These are phyloP conservation scores for Sinelater perroti DNA, from an alignment of 2,888 invertebrate genomes.

Conservation along the genomic window DNA sequence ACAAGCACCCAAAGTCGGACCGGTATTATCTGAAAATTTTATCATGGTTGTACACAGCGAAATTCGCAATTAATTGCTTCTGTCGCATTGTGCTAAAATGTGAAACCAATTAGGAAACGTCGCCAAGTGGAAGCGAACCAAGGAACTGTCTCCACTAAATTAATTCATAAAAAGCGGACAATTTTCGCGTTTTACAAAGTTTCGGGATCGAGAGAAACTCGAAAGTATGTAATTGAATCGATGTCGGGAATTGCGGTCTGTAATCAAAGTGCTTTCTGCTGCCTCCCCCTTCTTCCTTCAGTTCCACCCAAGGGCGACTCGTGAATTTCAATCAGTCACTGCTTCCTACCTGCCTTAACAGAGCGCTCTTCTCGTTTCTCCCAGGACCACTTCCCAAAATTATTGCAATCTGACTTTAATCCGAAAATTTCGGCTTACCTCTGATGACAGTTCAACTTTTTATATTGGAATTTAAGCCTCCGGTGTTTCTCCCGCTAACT, in stretches of 20 bases:
- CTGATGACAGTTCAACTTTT: too few relatives aligned
- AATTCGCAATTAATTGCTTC: constrained; percentile 30
- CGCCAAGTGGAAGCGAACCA: constrained; percentile 33
- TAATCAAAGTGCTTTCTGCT: constrained; percentile 50
- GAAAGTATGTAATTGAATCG: constrained; percentile 50
- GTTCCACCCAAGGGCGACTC: constrained; percentile 41
- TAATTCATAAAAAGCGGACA: constrained; percentile 44
- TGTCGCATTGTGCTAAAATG: constrained; percentile 32
- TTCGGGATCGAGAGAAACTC: constrained; percentile 45
- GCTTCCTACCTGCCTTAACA: constrained; percentile 23
- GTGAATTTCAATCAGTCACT: constrained; percentile 46
- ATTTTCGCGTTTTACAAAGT: constrained; percentile 48
- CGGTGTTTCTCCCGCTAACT: too few relatives aligned
- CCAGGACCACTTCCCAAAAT: too few relatives aligned
- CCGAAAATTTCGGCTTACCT: too few relatives aligned
- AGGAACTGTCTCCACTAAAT: constrained; percentile 37
- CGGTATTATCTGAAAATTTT: constrained; percentile 22
- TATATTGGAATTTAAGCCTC: too few relatives aligned
- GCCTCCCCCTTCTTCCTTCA: constrained; percentile 39
- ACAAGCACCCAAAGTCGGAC: constrained; percentile 8
- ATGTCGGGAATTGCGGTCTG: constrained; percentile 50
- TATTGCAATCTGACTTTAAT: too few relatives aligned
- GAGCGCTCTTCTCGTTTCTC: neutral
- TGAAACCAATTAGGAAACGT: constrained; percentile 36
- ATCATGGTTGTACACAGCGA: constrained; percentile 23